phyloP scores from a whole-genome alignment of 2,797 vertebrate species.

The Acestrorhynchus altus region DNA sequence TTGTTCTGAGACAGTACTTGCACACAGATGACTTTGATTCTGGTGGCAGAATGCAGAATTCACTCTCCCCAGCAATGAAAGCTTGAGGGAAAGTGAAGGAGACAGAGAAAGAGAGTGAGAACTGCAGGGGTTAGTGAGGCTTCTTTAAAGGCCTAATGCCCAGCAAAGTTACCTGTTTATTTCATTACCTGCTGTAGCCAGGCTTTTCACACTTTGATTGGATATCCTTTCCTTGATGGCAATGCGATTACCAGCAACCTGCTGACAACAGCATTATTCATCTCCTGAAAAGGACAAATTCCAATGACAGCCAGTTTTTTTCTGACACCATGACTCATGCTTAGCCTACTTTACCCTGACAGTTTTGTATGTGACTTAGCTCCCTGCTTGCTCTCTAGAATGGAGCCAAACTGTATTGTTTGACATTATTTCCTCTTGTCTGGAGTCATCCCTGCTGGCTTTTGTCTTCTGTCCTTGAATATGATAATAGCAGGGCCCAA shows the following conservation, averaged over 20 bases:
- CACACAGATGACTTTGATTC: constrained; percentile 29
- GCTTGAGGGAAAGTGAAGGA: background rate
- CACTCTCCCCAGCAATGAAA: constrained; percentile 20
- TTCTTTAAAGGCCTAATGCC: constrained; percentile 11
- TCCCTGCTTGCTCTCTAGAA: constrained; percentile 22
- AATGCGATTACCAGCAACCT: constrained; percentile 75
- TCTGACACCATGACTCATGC: constrained; percentile 49
- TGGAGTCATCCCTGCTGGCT: constrained; percentile 49
- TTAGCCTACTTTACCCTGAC: constrained; percentile 47
- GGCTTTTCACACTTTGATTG: constrained; percentile 56
- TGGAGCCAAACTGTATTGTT: constrained; percentile 37
- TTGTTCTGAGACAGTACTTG: constrained; percentile 12
- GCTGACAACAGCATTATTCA: constrained; percentile 71
- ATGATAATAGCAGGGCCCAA: constrained; percentile 53
- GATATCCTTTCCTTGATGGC: constrained; percentile 69
- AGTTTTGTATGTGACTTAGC: constrained; percentile 47
- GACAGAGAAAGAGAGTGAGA: background rate
- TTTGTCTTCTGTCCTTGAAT: constrained; percentile 59
- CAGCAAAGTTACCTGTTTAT: constrained; percentile 25
- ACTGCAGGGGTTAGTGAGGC: constrained; percentile 3
- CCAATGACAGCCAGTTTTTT: constrained; percentile 53
- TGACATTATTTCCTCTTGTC: constrained; percentile 51
- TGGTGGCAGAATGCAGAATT: constrained; percentile 34
- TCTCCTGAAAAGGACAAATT: constrained; percentile 68
- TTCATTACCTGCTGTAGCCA: constrained; percentile 52